A percentile compares a stretch with the other conserved stretches of the same genome.
These are phyloP conservation scores for Lepidocolaptes lacrymiger DNA, from an alignment of 2,797 vertebrate species.

Conservation along the genomic window DNA sequence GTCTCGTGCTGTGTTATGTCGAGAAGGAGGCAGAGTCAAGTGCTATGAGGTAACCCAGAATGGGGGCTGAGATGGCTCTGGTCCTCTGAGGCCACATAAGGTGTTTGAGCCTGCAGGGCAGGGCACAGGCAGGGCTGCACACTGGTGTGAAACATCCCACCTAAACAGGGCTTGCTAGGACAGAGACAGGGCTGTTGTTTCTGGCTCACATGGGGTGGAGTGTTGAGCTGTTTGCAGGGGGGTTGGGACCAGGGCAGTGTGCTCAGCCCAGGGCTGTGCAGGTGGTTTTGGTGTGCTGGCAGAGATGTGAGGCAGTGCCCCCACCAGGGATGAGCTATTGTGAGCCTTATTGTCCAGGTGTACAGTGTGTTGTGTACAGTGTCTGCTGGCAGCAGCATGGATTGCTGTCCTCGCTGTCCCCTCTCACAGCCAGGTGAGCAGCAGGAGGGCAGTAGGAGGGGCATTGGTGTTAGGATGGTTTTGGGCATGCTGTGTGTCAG, in stretches of 20 bases:
- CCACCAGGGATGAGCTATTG: fast-evolving
- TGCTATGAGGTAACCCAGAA: not conserved
- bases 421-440: fast-evolving
- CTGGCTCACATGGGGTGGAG: not conserved
- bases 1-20: not conserved
- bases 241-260: not conserved
- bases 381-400: not conserved
- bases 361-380: not conserved
- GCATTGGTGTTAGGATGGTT: not conserved
- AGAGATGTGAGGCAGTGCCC: not conserved
- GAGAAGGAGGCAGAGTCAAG: constrained; percentile 42
- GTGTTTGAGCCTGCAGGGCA: not conserved
- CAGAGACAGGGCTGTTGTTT: not conserved
- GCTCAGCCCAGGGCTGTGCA: not conserved
- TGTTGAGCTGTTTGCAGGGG: fast-evolving
- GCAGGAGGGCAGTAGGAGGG: not conserved
- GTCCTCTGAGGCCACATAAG: not conserved
- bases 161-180: not conserved
- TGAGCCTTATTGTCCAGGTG: not conserved
- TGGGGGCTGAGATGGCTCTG: not conserved
- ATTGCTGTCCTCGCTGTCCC: not conserved
- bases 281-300: not conserved
- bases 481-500: not conserved
- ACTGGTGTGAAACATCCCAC: not conserved
- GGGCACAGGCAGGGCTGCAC: not conserved